Base-by-base conservation (phyloP, 2,797 vertebrate genomes). In the Mus caroli region DNA sequence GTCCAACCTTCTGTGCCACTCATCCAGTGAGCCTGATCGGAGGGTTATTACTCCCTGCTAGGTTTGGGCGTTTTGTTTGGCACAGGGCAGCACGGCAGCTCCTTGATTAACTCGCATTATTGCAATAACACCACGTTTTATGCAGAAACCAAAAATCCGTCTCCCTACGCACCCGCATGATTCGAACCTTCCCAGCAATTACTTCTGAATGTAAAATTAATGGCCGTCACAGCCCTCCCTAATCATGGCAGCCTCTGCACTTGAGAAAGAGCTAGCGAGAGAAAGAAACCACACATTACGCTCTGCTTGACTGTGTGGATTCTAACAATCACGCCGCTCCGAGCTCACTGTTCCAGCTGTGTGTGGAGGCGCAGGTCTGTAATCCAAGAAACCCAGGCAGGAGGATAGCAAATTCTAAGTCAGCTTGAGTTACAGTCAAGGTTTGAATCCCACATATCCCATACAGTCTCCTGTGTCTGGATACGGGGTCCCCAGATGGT, bases 131-230 rank as follows among this genome's bases (percentile, higher is more conserved):
- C 46, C 20, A 14, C 24, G 77, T 80, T 76, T 80, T 50, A n/a
- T 86, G 67, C 77, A 83, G 88, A 92, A 87, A 84, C 71, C 14
- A 43, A 91, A 76, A 90, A 54, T 34, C 82, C 88, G 64, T 76
- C 54, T 87, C 90, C 56, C 77, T 34, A 22, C 62, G 67, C 28
- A 52, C 52, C 2, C 14, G 28, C 31, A 5, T 73, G 77, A 1
- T 91, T 56, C 82, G 88, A 93, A 85, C 34, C 4, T 69, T 88
- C 82, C 71, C 88, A 13, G 8, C 73, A 73, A 90, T 96, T 93
- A 78, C 69, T 94, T 96, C 92, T 78, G 88, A 94, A 90, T 80
- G 69, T 62, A 91, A 92, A 96, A 88, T 22, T 9, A 93, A 76
- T 54, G 71, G 88, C 77, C 84, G 28, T 94, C 77, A 62, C 52